Evolutionary conservation across 2,113 vertebrate species (phyloP).

Genomic region (Myiozetetes cayanensis): DNA sequence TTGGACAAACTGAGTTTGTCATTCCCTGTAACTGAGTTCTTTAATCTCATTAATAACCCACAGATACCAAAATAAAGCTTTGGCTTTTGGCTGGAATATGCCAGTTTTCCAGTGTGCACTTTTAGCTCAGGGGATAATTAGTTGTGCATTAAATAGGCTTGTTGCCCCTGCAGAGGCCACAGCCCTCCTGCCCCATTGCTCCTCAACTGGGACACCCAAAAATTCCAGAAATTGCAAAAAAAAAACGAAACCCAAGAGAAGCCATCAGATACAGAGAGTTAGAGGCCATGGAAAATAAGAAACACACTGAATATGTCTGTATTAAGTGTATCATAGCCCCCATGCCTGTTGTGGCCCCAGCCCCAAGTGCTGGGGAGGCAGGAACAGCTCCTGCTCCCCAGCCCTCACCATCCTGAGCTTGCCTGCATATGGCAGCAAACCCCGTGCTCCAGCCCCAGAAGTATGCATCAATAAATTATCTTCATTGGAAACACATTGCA

Average conservation of each 20-base stretch:
- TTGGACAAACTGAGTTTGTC: constrained; percentile 68
- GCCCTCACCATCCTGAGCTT: background rate
- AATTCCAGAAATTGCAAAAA: background rate
- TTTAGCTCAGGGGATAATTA: background rate
- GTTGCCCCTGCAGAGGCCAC: background rate
- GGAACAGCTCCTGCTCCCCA: background rate
- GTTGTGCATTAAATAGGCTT: background rate
- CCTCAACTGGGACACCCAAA: background rate
- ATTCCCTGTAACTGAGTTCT: constrained; percentile 36
- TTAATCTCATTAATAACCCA: constrained; percentile 66
- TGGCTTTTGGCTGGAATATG: background rate
- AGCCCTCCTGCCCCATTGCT: background rate
- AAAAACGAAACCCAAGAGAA: background rate
- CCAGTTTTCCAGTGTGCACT: background rate
- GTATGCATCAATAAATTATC: constrained; percentile 22
- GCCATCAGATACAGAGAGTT: background rate
- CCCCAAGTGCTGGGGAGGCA: background rate
- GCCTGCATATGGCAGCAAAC: background rate
- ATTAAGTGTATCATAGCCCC: background rate
- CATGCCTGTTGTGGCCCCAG: background rate
- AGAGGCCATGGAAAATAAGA: background rate
- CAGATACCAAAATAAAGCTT: constrained; percentile 36
- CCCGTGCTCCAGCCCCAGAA: background rate
- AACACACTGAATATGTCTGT: background rate
- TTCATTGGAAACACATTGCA: constrained; percentile 61